These are phyloP conservation scores for Tyrophagus putrescentiae DNA, from an alignment of 1,140 invertebrate genomes.

Conservation along the genomic window DNA sequence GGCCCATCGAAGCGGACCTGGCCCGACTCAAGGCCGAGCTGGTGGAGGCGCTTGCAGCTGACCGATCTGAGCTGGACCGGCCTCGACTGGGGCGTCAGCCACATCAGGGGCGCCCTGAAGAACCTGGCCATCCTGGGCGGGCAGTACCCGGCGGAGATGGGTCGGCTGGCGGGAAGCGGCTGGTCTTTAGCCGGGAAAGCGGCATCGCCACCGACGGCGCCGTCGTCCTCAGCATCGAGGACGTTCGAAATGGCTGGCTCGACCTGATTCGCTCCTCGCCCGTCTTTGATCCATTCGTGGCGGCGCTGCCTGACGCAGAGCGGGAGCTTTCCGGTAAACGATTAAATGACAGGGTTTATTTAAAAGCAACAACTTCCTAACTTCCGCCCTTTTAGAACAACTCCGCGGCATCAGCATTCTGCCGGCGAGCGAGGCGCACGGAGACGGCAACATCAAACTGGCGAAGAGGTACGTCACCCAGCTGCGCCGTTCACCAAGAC, in stretches of 20 bases:
- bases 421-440: too few relatives aligned
- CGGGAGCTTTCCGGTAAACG: constrained; percentile 49
- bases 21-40: constrained; percentile 43
- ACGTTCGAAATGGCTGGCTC: constrained; percentile 76
- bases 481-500: constrained; percentile 62
- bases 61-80: constrained; percentile 49
- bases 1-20: constrained; percentile 50
- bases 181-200: constrained; percentile 71
- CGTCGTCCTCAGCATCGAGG: constrained; percentile 70
- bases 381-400: constrained; percentile 18
- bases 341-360: background rate
- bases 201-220: constrained; percentile 72
- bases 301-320: constrained; percentile 62
- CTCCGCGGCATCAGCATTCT: constrained; percentile 27
- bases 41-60: constrained; percentile 33
- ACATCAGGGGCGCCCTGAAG: constrained; percentile 64
- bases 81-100: constrained; percentile 70
- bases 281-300: constrained; percentile 53
- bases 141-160: constrained; percentile 52
- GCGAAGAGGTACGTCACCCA: constrained; percentile 66
- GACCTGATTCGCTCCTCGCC: constrained; percentile 61
- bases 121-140: constrained; percentile 45
- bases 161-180: constrained; percentile 37
- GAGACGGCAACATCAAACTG: constrained; percentile 63
- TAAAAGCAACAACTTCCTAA: background rate